Conservation (phyloP, 37 sponge, comb jelly and placozoan species). For the Chondrilla cf. caribensis region DNA sequence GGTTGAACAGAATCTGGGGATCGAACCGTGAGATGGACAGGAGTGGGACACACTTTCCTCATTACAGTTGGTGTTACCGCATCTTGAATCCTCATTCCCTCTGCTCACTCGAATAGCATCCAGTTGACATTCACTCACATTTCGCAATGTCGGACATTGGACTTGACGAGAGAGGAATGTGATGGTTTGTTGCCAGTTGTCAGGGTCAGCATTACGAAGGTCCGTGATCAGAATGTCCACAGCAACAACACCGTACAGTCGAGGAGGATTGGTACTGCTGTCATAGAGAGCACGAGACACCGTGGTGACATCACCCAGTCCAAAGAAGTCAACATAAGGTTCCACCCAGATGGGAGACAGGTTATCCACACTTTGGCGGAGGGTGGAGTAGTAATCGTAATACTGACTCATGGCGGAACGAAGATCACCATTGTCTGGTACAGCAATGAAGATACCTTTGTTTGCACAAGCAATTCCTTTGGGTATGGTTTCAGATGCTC, state of each 20-base stretch:
- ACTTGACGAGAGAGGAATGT: neutral
- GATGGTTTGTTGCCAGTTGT: conserved; percentile 5
- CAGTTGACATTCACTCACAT: neutral
- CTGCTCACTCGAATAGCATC: conserved; percentile 2
- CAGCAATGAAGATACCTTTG: neutral
- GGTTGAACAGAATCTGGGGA: neutral
- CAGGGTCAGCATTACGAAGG: neutral
- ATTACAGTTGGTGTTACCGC: neutral
- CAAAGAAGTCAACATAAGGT: conserved; percentile 36
- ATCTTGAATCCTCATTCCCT: neutral
- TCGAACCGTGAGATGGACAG: neutral
- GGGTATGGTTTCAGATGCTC: neutral
- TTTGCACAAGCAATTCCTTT: conserved; percentile 19
- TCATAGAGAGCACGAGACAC: conserved; percentile 11
- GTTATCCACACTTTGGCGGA: neutral
- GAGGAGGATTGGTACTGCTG: neutral
- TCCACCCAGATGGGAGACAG: neutral
- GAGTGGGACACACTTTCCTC: neutral
- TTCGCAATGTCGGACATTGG: neutral
- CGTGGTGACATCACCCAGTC: conserved; percentile 23
- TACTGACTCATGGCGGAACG: conserved; percentile 11
- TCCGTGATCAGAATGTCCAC: conserved; percentile 10
- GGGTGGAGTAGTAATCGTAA: conserved; percentile 23
- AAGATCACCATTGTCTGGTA: neutral
- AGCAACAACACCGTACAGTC: conserved; percentile 12